Evolutionary conservation across 2,797 vertebrate genomes (phyloP).

Genomic region (Peromyscus melanophrys): DNA sequence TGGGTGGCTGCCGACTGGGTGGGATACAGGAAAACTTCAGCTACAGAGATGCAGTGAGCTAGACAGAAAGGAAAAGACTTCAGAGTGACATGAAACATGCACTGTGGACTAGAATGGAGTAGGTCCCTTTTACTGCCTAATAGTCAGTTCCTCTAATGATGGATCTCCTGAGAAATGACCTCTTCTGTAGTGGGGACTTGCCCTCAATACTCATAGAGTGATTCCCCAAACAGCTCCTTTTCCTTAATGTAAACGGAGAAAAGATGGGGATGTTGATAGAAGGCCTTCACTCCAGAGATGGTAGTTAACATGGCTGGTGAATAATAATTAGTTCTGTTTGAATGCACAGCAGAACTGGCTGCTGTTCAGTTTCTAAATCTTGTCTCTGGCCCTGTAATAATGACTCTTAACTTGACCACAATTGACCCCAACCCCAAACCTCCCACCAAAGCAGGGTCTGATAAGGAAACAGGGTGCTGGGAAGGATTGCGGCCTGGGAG

Average conservation of each 20-base stretch:
- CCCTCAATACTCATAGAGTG: neutral
- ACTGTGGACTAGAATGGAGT: neutral
- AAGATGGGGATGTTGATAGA: neutral
- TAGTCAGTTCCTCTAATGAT: neutral
- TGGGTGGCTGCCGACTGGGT: no score
- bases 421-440: neutral
- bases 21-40: no score
- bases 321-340: neutral
- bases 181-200: neutral
- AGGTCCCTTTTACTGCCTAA: neutral
- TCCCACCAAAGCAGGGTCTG: neutral
- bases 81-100: neutral
- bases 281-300: neutral
- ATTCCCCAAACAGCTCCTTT: neutral
- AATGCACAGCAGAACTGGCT: neutral
- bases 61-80: neutral
- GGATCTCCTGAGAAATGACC: neutral
- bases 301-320: neutral
- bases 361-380: slow-evolving; percentile 43
- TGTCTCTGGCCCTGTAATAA: neutral
- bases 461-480: neutral
- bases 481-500: neutral
- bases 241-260: neutral
- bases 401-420: slow-evolving; percentile 31
- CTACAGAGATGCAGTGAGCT: neutral